Evolutionary conservation across 2,888 invertebrate species (phyloP).

Genomic region (Rosalia funebris): DNA sequence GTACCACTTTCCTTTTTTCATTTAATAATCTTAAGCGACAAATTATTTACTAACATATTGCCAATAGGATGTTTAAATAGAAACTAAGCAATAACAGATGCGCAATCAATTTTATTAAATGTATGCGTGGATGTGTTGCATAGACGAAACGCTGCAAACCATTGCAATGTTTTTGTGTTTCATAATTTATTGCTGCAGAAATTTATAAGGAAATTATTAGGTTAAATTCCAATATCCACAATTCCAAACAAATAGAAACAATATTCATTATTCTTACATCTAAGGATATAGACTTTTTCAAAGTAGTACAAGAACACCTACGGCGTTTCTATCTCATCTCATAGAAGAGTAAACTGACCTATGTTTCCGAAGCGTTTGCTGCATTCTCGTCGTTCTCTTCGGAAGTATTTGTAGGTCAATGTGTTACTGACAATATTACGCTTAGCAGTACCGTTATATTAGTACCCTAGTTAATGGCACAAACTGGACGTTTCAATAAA

Average conservation of each 20-base stretch:
- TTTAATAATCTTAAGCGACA: too few species aligned
- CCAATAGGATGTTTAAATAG: slow-evolving; percentile 4
- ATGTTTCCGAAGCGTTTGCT: slow-evolving; percentile 1
- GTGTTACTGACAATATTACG: slow-evolving; percentile 6
- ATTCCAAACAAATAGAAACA: too few species aligned
- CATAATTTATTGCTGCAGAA: too few species aligned
- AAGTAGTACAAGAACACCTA: slow-evolving; percentile 22
- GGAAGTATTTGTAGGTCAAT: slow-evolving; percentile 23
- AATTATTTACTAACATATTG: too few species aligned
- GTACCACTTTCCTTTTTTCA: too few species aligned
- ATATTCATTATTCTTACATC: too few species aligned
- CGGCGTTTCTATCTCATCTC: slow-evolving; percentile 4
- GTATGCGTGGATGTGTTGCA: slow-evolving; percentile 14
- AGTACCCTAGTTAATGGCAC: not conserved
- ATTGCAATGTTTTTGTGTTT: too few species aligned
- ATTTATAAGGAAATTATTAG: too few species aligned
- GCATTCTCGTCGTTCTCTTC: slow-evolving; percentile 11
- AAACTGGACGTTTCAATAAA: not conserved
- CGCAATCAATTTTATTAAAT: not conserved
- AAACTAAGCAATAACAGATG: slow-evolving; percentile 14
- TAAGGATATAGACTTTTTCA: too few species aligned
- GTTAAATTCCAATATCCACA: too few species aligned
- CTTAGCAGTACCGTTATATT: not conserved
- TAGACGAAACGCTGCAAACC: not conserved
- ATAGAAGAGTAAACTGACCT: slow-evolving; percentile 25